phyloP scores from a whole-genome alignment of 2,113 vertebrate genomes.

The Spea multiplicata region DNA sequence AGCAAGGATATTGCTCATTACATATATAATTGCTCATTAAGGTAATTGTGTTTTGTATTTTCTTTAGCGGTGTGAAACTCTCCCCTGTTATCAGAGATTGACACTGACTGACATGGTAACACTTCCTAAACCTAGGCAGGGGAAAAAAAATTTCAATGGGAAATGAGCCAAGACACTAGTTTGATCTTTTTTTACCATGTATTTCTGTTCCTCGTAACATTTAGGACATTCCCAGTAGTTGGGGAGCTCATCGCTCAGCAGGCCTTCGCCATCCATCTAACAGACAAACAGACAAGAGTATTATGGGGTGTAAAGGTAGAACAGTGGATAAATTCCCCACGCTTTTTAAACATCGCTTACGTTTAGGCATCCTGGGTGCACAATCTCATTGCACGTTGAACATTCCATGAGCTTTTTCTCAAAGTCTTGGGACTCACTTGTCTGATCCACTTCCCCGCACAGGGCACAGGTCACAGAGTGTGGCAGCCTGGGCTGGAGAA shows the following conservation, averaged over 20 bases:
- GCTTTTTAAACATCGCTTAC: slow-evolving; percentile 55
- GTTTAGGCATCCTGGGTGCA: slow-evolving; percentile 90
- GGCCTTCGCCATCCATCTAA: slow-evolving; percentile 87
- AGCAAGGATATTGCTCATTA: too few species aligned
- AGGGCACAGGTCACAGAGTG: slow-evolving; percentile 89
- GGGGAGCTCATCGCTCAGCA: slow-evolving; percentile 90
- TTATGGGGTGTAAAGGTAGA: too few species aligned
- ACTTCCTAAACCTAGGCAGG: too few species aligned
- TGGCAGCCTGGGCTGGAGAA: slow-evolving; percentile 85
- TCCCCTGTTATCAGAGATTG: too few species aligned
- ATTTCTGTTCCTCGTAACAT: slow-evolving; percentile 75
- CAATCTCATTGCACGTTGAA: slow-evolving; percentile 89
- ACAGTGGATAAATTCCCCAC: too few species aligned
- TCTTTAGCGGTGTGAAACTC: too few species aligned
- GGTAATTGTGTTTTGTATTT: too few species aligned
- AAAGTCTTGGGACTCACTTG: slow-evolving; percentile 76
- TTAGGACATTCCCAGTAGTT: slow-evolving; percentile 98
- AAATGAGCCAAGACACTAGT: too few species aligned
- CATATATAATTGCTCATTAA: too few species aligned
- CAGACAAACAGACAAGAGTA: neutral
- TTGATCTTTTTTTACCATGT: slow-evolving; percentile 65
- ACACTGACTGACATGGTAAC: too few species aligned
- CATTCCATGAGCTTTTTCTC: slow-evolving; percentile 95
- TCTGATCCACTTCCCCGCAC: slow-evolving; percentile 90
- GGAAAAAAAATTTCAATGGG: too few species aligned